Base-by-base conservation (phyloP, 2,113 vertebrate species). In the Thalassarche chlororhynchos region DNA sequence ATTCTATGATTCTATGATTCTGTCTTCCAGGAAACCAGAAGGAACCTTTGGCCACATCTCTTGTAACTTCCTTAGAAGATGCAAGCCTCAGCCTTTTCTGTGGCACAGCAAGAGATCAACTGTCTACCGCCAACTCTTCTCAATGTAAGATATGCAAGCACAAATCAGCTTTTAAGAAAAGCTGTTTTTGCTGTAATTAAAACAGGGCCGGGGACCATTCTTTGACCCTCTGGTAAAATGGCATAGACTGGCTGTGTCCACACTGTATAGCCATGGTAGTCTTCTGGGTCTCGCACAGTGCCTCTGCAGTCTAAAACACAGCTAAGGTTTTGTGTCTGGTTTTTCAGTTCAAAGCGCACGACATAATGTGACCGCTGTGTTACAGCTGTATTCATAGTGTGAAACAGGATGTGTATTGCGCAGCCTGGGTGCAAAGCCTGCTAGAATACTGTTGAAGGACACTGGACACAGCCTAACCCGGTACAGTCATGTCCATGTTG, bases 401-500 rank as follows among this genome's bases (percentile, higher is more conserved):
- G 38, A 42, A 68, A 94, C 26, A 62, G 65, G 75, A 44, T 24
- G 75, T 44, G 51, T 44, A 65, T 40, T 52, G 66, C 80, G 66
- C 1, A 3, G 25, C 57, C 76, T 76, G 38, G 9, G 8, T 46
- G 25, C 66, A 76, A 64, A 89, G 44, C 29, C 87, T 69, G 54
- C 47, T 68, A 34, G 47, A 80, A 87, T 31, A n/a, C 58, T 49
- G 8, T 29, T 84, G 84, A 83, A 75, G 61, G 61, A 62, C 84
- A 38, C n/a, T 64, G 34, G 14, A n/a, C 42, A 36, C 25, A 66
- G 76, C 47, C 66, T 62, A 52, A 72, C 13, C 29, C 3, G 0
- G 15, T 42, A 12, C 62, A 32, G 29, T 3, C 0, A 0, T 31
- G 42, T 40, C 46, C 15, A 0, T 32, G 40, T 32, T 55, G 12